Evolutionary conservation across 2,888 invertebrate species (phyloP), one percentile per base, ranked within the genome.

Genomic region (Patella pellucida): DNA sequence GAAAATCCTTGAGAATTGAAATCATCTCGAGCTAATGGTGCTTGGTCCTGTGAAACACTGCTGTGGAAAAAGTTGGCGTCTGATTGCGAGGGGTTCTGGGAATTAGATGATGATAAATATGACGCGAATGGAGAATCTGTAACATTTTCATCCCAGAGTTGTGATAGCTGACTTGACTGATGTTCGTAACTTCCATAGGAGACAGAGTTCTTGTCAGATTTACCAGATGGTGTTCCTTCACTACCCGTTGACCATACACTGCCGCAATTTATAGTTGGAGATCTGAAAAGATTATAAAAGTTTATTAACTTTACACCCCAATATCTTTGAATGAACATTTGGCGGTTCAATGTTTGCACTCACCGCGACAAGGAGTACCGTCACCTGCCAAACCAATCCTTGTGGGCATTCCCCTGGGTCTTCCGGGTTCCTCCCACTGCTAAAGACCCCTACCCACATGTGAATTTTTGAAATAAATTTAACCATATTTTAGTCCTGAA

Each of bases 231-330:
- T 1, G 77, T 81, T 52, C 80, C 81, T 67, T 84, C 84, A 31
- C 79, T 76, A 62, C 82, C 81, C 51, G 83, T 78, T n/a, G 83
- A 82, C 86, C 86, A 86, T 11, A 84, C 81, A 79, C 78, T 84
- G 68, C 75, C 78, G n/a, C 78, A 54, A 41, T 77, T 74, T 69
- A 81, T 77, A 68, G 81, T 78, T 71, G 78, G 78, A 31, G 79
- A 79, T 50, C 85, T 85, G 77, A 14, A 80, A 78, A 69, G 12
- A 69, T 27, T n/a, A 62, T n/a, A 23, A 73, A 15, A 41, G 5
- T 73, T 16, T 5, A 5, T 68, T 68, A 68, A 41, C 41, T 41
- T 41, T 41, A 0, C 41, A 41, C 41, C 71, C 41, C 9, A 41
- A 41, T 41, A 41, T 41, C 41, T 41, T n/a, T n/a, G n/a, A n/a